These are phyloP conservation scores for Zaprionus tsacasi DNA, from an alignment of 1,140 invertebrate genomes.

Conservation along the genomic window DNA sequence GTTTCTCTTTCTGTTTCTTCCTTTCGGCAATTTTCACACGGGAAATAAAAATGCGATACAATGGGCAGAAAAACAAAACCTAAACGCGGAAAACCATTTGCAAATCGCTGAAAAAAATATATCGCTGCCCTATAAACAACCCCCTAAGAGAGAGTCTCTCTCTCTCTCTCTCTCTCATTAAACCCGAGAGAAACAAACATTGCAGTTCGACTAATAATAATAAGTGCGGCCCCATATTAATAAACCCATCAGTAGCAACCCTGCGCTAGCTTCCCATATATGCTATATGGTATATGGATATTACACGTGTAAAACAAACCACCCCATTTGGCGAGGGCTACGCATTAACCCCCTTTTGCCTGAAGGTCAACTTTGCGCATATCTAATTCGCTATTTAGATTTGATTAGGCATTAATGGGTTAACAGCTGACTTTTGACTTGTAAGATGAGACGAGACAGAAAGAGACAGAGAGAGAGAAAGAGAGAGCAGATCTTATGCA, in stretches of 20 bases:
- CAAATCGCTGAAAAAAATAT: conserved; percentile 58
- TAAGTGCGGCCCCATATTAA: conserved; percentile 56
- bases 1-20: conserved; percentile 22
- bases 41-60: conserved; percentile 82
- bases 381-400: conserved; percentile 73
- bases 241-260: conserved; percentile 74
- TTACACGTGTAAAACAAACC: conserved; percentile 69
- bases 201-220: conserved; percentile 17
- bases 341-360: conserved; percentile 41
- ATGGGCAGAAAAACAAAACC: conserved; percentile 77
- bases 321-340: conserved; percentile 41
- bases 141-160: conserved; percentile 36
- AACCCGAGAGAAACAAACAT: conserved; percentile 70
- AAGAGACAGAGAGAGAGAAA: neutral
- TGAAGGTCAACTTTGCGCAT: conserved; percentile 72
- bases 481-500: neutral
- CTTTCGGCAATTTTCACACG: conserved; percentile 76
- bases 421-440: conserved; percentile 72
- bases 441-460: neutral
- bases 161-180: conserved; percentile 70
- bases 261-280: conserved; percentile 3
- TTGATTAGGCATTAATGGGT: conserved; percentile 79
- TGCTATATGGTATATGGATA: neutral
- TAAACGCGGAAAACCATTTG: conserved; percentile 81
- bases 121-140: conserved; percentile 11